Base-by-base conservation (phyloP, 2,113 vertebrate genomes). In the Psittacula cyanocephala region DNA sequence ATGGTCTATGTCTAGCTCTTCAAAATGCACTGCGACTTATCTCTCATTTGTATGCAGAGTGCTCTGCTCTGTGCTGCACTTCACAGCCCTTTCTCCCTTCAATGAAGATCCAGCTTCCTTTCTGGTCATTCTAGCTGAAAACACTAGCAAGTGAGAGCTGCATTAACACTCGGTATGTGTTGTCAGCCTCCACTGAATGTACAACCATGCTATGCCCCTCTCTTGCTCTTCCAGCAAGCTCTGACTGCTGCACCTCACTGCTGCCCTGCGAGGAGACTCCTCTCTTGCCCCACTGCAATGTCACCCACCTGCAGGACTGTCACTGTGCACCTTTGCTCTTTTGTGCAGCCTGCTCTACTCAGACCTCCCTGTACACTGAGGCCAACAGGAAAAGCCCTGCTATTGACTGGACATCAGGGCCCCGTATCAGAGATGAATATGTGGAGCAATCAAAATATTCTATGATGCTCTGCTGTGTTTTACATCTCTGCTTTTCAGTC, bases 191-290 rank as follows among this genome's bases (percentile, higher is more conserved):
- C 52, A 37, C 5, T 8, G 62, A 22, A 29, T 8, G 14, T 39
- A 39, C 28, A 53, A 1, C 9, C 1, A 1, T 41, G 19, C 22
- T 0, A 0, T 79, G 28, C 24, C 41, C 44, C 35, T 31, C 41
- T 81, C n/a, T 19, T 37, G 13, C 25, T 82, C n/a, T 64, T 80
- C 28, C 39, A 46, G 44, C 23, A 33, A 52, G 24, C 37, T 67
- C 29, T 75, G 46, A n/a, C 25, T 64, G 44, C 41, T 8, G 3
- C 20, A 44, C 10, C 1, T 2, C 29, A 8, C 27, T 41, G 13
- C 55, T 50, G 29, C 33, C 25, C 60, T 12, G 12, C 1, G 16
- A 17, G 9, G 7, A 3, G 1, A 11, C 15, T 74, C 16, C 60
- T 43, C n/a, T 84, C 39, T 62, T 12, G 7, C 31, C 39, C 28